Conservation (phyloP, 92 coral and sea anemone species). For the Siderastrea radians region DNA sequence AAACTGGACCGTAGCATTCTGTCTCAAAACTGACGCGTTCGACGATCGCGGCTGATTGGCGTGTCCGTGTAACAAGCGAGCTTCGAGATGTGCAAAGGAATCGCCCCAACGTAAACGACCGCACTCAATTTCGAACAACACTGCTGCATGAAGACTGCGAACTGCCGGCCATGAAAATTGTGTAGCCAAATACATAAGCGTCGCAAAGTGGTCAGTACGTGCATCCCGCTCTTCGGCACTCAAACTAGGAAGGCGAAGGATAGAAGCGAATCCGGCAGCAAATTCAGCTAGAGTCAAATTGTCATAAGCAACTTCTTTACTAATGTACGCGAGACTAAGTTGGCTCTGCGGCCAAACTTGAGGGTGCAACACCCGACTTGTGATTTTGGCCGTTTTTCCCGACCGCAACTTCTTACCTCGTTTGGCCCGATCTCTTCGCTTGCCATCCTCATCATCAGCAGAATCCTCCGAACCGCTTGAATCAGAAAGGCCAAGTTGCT, state of each 20-base stretch:
- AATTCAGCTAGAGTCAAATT: conserved; percentile 28
- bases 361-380: neutral
- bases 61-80: neutral
- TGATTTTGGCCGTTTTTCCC: conserved; percentile 26
- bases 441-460: neutral
- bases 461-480: conserved; percentile 1
- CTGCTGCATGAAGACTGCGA: conserved; percentile 3
- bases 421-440: neutral
- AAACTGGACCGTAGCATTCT: neutral
- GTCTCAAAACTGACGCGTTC: neutral
- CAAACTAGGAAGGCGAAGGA: conserved; percentile 25
- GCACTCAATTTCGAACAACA: neutral
- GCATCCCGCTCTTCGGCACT: conserved; percentile 1
- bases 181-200: conserved; percentile 30
- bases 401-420: conserved; percentile 27
- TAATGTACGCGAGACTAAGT: neutral
- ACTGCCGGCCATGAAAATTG: conserved; percentile 30
- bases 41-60: neutral
- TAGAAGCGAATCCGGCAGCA: conserved; percentile 33
- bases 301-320: conserved; percentile 13
- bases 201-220: conserved; percentile 22
- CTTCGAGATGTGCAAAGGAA: neutral
- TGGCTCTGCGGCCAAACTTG: conserved; percentile 31
- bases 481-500: conserved; percentile 6
- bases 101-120: neutral